phyloP scores from a whole-genome alignment of 2,797 vertebrate species.

The Morelia viridis region DNA sequence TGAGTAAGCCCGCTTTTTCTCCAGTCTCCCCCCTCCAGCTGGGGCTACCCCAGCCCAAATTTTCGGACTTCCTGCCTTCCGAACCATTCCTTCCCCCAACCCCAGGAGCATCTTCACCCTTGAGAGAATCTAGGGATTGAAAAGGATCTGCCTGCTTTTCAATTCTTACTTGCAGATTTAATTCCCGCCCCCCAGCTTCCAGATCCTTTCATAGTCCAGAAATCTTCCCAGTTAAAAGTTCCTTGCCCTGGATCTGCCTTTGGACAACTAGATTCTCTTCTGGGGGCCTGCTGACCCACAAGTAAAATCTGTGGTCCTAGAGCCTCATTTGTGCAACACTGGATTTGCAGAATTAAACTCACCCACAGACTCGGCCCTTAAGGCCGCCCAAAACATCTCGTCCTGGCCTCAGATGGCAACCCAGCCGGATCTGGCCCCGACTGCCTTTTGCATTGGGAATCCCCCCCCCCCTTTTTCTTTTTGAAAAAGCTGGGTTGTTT shows the following conservation, averaged over 20 bases:
- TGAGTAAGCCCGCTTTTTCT: not conserved
- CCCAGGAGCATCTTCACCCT: not conserved
- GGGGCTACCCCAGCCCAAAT: not conserved
- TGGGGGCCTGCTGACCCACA: not conserved
- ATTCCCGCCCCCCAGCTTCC: not conserved
- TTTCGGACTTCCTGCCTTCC: not conserved
- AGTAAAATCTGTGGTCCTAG: not conserved
- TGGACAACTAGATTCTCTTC: not conserved
- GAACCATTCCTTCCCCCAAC: not conserved
- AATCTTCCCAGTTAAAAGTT: not conserved
- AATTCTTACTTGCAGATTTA: not conserved
- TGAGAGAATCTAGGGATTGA: too few relatives aligned
- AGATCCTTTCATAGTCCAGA: too few relatives aligned
- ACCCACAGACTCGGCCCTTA: too few relatives aligned
- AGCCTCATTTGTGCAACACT: too few relatives aligned
- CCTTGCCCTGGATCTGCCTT: not conserved
- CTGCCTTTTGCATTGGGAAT: too few relatives aligned
- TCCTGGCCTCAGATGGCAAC: too few relatives aligned
- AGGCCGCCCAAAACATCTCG: too few relatives aligned
- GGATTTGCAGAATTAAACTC: too few relatives aligned
- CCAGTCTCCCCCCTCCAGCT: not conserved
- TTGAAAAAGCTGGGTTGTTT: too few relatives aligned
- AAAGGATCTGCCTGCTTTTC: not conserved
- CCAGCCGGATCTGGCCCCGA: too few relatives aligned
- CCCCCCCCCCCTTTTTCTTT: too few relatives aligned